A percentile compares a stretch with the other conserved stretches of the same genome.
phyloP scores from a whole-genome alignment of 2,113 vertebrate genomes.

The Vulpes vulpes region DNA sequence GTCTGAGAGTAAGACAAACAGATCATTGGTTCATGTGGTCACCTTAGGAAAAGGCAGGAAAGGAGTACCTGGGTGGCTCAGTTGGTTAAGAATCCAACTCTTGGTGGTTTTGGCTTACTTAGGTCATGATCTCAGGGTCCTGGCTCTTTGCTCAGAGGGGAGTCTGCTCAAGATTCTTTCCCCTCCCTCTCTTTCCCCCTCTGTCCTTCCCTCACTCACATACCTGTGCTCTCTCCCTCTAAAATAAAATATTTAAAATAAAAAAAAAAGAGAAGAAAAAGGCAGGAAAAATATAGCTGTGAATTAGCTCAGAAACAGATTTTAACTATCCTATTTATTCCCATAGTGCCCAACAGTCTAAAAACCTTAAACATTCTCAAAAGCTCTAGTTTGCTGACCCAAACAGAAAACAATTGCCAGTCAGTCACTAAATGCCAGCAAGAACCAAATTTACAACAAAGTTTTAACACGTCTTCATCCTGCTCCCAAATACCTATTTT shows the following conservation, averaged over 20 bases:
- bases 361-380: not conserved
- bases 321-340: conserved; percentile 2
- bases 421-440: not conserved
- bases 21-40: not conserved
- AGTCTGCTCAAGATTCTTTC: not conserved
- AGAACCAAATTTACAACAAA: not conserved
- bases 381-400: not conserved
- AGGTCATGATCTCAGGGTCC: not conserved
- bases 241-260: not conserved
- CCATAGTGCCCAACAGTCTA: not conserved
- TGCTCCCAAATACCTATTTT: not conserved
- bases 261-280: not conserved
- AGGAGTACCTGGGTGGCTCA: not conserved
- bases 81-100: not conserved
- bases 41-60: not conserved
- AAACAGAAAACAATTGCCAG: not conserved
- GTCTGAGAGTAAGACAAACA: not conserved
- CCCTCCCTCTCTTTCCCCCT: not conserved
- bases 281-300: not conserved
- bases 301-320: not conserved
- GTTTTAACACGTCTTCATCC: not conserved
- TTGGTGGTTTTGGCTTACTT: not conserved
- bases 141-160: not conserved
- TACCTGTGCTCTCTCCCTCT: not conserved
- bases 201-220: not conserved